Evolutionary conservation across 2,113 vertebrate species (phyloP), one percentile per base, ranked within the genome.

Genomic region (Galbula dea): DNA sequence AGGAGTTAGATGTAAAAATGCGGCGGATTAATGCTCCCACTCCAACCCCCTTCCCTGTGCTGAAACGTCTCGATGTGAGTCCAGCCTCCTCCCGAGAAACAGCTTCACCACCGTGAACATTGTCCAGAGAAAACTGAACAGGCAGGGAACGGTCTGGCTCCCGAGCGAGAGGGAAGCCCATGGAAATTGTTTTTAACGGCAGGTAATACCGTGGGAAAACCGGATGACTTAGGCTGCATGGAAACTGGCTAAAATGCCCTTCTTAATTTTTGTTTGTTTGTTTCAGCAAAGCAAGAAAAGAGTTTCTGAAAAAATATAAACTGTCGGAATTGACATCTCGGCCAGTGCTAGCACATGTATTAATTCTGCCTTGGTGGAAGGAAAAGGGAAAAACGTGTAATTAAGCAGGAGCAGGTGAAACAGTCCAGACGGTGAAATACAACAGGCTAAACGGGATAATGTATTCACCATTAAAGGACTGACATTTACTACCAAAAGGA

Each of bases 341-440:
- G 57, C 45, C 89, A 55, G 45, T 19, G 71, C 63, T 89, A 69
- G 87, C 54, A 48, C 72, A 52, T 57, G 80, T 77, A 94, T 86
- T 94, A 93, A 94, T 91, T 94, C 66, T 87, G 59, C 89, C 37
- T 74, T 69, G 52, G 72, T 93, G 83, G 82, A 68, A 94, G 67
- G 75, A 93, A 91, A 83, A 68, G 85, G 66, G 71, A 4, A 41
- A 94, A 94, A 91, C 43, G 75, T 83, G 82, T 66, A 95, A 95
- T 94, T 94, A 94, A 72, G 89, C 89, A 95, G 87, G 89, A 95
- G 93, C 93, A 96, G 96, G 96, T 96, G 94, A 96, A 95, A 94
- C 71, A 96, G 73, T 95, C 89, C 94, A 95, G 91, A 93, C 46
- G 79, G 87, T 94, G 84, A 96, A 96, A 95, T 92, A 89, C 94